A percentile compares a stretch with the other conserved stretches of the same genome.
phyloP scores from a whole-genome alignment of 2,113 vertebrate genomes.

The Phycodurus eques region DNA sequence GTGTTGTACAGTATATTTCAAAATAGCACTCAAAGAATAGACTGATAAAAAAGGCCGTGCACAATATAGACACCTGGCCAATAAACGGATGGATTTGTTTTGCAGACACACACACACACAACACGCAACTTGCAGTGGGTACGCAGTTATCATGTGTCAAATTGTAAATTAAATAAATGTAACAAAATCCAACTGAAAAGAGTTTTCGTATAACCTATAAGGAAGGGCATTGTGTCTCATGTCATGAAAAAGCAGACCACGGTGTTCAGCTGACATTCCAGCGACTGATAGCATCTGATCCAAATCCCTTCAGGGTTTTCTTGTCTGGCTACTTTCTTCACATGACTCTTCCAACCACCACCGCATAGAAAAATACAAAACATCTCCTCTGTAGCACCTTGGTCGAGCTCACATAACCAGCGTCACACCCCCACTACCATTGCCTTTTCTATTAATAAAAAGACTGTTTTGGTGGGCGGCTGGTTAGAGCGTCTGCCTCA shows the following conservation, averaged over 20 bases:
- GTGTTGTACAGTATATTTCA: too few relatives aligned
- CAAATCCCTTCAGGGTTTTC: neutral
- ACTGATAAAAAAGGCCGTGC: too few relatives aligned
- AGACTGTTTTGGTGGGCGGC: too few relatives aligned
- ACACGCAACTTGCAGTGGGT: too few relatives aligned
- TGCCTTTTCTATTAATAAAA: too few relatives aligned
- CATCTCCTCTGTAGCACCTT: neutral
- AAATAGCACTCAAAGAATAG: too few relatives aligned
- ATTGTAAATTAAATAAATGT: neutral
- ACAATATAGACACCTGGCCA: too few relatives aligned
- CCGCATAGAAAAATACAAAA: neutral
- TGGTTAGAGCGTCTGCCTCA: too few relatives aligned
- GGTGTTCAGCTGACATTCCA: constrained; percentile 2
- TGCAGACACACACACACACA: too few relatives aligned
- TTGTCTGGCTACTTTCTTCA: neutral
- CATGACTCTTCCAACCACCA: neutral
- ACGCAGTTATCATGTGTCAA: too few relatives aligned
- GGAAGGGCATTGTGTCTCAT: neutral
- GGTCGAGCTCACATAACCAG: neutral
- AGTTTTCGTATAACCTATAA: neutral
- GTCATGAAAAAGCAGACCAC: neutral
- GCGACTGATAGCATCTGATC: neutral
- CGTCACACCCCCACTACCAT: neutral
- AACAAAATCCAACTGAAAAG: neutral
- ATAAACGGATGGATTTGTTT: too few relatives aligned